Conservation (phyloP, 2,888 invertebrate genomes). For the Xylota sylvarum region DNA sequence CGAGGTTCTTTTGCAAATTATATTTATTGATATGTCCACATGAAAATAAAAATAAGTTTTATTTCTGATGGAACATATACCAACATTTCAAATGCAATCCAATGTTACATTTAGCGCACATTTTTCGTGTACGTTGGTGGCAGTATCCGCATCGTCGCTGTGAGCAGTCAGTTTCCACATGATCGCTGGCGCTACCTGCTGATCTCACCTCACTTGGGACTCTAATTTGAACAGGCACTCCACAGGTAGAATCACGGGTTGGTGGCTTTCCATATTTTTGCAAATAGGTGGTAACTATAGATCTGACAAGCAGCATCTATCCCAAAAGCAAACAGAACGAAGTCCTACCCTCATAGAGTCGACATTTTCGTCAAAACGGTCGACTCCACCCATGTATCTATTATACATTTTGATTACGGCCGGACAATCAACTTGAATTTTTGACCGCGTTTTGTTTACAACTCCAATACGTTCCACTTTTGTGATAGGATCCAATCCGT, state of each 20-base stretch:
- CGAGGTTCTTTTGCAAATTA: background rate
- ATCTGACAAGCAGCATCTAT: conserved; percentile 48
- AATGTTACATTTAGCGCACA: conserved; percentile 5
- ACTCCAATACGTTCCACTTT: conserved; percentile 56
- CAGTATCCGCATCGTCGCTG: conserved; percentile 39
- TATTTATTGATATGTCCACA: background rate
- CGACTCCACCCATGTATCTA: conserved; percentile 57
- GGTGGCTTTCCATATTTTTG: no score
- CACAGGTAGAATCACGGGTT: conserved; percentile 28
- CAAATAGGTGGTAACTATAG: no score
- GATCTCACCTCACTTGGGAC: conserved; percentile 28
- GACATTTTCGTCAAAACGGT: conserved; percentile 56
- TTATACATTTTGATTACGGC: conserved; percentile 57
- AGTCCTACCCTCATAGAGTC: conserved; percentile 49
- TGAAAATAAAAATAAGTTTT: background rate
- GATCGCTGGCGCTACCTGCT: conserved; percentile 41
- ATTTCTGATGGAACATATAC: background rate
- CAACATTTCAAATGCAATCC: background rate
- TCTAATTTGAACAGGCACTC: conserved; percentile 42
- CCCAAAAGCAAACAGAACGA: conserved; percentile 46
- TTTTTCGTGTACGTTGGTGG: conserved; percentile 30
- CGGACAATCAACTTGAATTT: conserved; percentile 61
- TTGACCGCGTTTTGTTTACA: conserved; percentile 42
- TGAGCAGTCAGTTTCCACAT: conserved; percentile 43
- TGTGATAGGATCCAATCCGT: conserved; percentile 46